Evolutionary conservation across 2,797 vertebrate genomes (phyloP).

Genomic region (Gymnoscopelus microlampas): DNA sequence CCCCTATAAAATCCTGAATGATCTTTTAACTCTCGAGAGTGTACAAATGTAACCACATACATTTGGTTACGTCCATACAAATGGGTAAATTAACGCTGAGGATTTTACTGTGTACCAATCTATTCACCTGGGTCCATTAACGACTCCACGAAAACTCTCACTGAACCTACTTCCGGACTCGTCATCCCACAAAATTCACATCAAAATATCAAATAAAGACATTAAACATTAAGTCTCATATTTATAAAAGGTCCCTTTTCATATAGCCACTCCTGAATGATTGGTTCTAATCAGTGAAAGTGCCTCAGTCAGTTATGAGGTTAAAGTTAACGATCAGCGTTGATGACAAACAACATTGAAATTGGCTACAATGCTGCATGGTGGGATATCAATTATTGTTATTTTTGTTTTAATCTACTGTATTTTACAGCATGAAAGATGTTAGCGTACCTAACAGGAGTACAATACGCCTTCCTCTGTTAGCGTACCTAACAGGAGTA

Average conservation of each 20-base stretch:
- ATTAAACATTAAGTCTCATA: conserved; percentile 72
- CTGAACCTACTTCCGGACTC: conserved; percentile 46
- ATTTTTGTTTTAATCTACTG: background rate
- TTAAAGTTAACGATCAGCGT: conserved; percentile 73
- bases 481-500: no score
- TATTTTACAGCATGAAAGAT: conserved; percentile 55
- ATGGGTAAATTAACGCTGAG: no score
- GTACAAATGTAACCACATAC: no score
- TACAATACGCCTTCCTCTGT: no score
- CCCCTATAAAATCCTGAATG: no score
- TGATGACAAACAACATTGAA: conserved; percentile 77
- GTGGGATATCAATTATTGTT: conserved; percentile 67
- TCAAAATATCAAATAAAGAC: conserved; percentile 43
- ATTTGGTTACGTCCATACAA: no score
- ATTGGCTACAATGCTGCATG: conserved; percentile 83
- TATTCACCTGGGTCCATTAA: background rate
- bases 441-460: conserved; percentile 55
- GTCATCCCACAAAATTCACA: conserved; percentile 39
- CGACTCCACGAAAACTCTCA: conserved; percentile 42
- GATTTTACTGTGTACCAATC: no score
- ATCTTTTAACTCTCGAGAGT: no score
- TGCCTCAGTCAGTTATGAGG: conserved; percentile 79
- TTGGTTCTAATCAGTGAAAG: conserved; percentile 76
- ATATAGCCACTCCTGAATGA: conserved; percentile 58
- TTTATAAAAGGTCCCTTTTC: conserved; percentile 69